phyloP scores from a whole-genome alignment of 2,113 vertebrate genomes.

The Peromyscus polionotus region DNA sequence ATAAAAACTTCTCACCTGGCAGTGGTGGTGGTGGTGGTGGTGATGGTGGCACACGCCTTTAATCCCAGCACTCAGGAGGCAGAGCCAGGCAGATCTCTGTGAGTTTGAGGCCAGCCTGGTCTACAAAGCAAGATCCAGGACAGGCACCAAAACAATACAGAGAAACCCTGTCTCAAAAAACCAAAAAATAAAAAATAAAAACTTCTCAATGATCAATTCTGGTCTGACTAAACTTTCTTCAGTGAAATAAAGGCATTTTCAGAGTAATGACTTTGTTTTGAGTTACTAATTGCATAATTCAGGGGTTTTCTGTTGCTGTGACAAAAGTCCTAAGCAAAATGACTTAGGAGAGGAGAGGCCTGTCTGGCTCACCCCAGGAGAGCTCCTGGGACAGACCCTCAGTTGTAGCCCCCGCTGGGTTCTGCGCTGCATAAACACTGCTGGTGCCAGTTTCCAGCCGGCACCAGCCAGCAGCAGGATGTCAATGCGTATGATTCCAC shows the following conservation, averaged over 20 bases:
- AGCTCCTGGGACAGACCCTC: not conserved
- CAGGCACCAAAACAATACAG: no score
- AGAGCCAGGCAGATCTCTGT: no score
- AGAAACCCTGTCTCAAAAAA: no score
- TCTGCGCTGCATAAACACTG: not conserved
- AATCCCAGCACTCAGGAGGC: no score
- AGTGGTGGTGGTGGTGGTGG: no score
- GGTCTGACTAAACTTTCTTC: not conserved
- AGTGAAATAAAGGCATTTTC: not conserved
- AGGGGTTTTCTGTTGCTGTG: not conserved
- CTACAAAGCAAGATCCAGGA: no score
- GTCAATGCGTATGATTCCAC: not conserved
- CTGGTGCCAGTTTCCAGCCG: not conserved
- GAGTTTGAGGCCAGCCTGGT: no score
- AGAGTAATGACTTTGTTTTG: slow-evolving; percentile 3
- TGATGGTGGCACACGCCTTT: no score
- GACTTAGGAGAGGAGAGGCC: not conserved
- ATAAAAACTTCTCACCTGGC: not conserved
- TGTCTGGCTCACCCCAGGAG: not conserved
- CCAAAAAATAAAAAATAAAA: not conserved
- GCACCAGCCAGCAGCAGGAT: not conserved
- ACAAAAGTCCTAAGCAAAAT: not conserved
- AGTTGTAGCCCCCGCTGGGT: not conserved
- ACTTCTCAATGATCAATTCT: slow-evolving; percentile 7
- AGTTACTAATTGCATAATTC: not conserved